Percentiles rank a stretch among this genome's conserved stretches.
Conservation (phyloP, 2,797 vertebrate species). For the Pangasius mekongensis region DNA sequence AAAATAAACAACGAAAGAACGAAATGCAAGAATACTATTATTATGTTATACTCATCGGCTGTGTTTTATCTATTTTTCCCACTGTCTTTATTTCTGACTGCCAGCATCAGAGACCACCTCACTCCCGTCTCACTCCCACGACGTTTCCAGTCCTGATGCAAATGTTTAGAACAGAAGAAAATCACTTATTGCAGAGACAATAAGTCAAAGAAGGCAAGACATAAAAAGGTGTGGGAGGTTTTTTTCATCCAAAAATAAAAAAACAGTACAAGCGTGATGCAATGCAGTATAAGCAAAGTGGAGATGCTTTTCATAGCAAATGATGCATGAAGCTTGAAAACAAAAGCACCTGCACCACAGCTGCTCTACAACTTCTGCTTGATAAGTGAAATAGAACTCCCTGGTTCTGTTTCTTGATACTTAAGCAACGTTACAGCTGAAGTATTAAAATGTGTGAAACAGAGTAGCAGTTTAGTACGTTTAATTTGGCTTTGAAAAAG, state of each 20-base stretch:
- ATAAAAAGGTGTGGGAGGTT: not conserved
- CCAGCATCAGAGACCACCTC: not conserved
- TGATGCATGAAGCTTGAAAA: not conserved
- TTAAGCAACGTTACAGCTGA: not conserved
- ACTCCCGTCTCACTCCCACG: not conserved
- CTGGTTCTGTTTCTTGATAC: not conserved
- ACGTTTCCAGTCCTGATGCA: not conserved
- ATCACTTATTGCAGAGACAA: conserved; percentile 6
- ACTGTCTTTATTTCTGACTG: not conserved
- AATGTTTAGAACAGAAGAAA: not conserved
- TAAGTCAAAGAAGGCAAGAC: not conserved
- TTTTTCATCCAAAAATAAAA: not conserved
- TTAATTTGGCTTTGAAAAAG: not conserved
- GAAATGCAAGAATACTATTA: not conserved
- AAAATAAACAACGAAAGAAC: not conserved
- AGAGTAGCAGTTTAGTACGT: not conserved
- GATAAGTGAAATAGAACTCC: not conserved
- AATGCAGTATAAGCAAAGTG: conserved; percentile 7
- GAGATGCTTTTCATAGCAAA: not conserved
- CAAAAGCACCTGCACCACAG: not conserved
- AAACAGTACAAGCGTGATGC: not conserved
- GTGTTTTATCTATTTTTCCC: not conserved
- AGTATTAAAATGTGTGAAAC: not conserved
- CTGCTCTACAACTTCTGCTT: not conserved
- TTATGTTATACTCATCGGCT: not conserved